These are phyloP conservation scores for Siniperca scherzeri DNA, from an alignment of 2,797 vertebrate species.

Conservation along the genomic window DNA sequence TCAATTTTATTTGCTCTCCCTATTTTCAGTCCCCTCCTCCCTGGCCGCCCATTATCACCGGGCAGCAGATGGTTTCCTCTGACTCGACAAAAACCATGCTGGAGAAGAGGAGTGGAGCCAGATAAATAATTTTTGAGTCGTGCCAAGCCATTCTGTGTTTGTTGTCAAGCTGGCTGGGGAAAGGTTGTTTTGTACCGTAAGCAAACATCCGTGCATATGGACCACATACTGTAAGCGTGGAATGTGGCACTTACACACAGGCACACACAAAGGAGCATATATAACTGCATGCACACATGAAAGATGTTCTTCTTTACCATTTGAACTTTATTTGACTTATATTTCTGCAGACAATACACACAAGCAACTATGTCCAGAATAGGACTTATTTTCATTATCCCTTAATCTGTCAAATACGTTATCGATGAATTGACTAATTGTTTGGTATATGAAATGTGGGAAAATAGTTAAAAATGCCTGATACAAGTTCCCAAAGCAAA, in stretches of 20 bases:
- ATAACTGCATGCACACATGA: not conserved
- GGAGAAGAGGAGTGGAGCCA: constrained; percentile 69
- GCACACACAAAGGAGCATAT: constrained; percentile 17
- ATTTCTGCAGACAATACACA: not conserved
- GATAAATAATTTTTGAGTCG: constrained; percentile 71
- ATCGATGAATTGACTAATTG: not conserved
- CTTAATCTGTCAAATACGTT: not conserved
- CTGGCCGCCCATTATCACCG: constrained; percentile 85
- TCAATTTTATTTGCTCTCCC: constrained; percentile 78
- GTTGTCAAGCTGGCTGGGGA: constrained; percentile 68
- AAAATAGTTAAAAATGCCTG: not conserved
- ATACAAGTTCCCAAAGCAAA: not conserved
- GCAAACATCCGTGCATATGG: constrained; percentile 38
- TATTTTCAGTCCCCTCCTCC: constrained; percentile 81
- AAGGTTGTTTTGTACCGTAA: constrained; percentile 15
- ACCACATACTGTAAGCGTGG: constrained; percentile 42
- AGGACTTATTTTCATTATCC: not conserved
- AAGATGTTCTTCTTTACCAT: not conserved
- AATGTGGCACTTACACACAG: constrained; percentile 22
- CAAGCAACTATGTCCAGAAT: not conserved
- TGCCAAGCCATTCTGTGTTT: constrained; percentile 75
- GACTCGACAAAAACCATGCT: constrained; percentile 80
- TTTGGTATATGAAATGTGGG: not conserved
- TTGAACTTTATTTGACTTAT: not conserved
- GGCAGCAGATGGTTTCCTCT: constrained; percentile 86